Base-by-base conservation (phyloP, 37 sponge, comb jelly and placozoan genomes). In the Agelas oroides region DNA sequence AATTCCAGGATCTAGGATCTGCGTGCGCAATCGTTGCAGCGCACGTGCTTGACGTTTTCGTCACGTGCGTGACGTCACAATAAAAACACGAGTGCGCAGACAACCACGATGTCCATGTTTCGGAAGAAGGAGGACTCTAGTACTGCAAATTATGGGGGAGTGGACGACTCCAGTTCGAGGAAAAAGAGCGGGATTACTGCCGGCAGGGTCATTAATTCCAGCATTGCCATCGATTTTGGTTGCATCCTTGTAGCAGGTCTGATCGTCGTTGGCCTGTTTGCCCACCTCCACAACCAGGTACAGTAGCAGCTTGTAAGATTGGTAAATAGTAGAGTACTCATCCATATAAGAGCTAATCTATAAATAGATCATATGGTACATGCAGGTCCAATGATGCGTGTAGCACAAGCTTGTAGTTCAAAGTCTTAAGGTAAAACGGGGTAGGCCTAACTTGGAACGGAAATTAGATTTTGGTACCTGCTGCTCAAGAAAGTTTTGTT, bases 181-280 rank as follows among this genome's bases (percentile, higher is more conserved):
- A 38, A 37, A 24, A 64, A 8, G 3, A 46, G 8, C 2, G 79
- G 90, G 27, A 73, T 78, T 21, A 85, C 86, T 0, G 54, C 76
- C 20, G 93, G 93, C 0, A 37, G 89, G 2, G 76, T 75, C 20
- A 52, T 92, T 66, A 92, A 88, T 61, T 21, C 58, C 25, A 54
- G 37, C 54, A 79, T 88, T 31, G 52, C 59, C 14, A 2, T 92
- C 8, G 36, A 74, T 53, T 85, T 78, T 53, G 21, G 84, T 8
- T 72, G 84, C 24, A 52, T 76, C 17, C 24, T 88, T 54, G 39
- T 92, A 6, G 61, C 88, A 13, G 66, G 84, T 39, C 57, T 88
- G 40, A 53, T 80, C 27, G 81, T 76, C 16, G 62, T 85, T 5
- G 93, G 93, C 31, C 14, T 41, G 0, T 61, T 88, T 25, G 89